Evolutionary conservation across 2,797 vertebrate genomes (phyloP).

Genomic region (Tamandua tetradactyla): DNA sequence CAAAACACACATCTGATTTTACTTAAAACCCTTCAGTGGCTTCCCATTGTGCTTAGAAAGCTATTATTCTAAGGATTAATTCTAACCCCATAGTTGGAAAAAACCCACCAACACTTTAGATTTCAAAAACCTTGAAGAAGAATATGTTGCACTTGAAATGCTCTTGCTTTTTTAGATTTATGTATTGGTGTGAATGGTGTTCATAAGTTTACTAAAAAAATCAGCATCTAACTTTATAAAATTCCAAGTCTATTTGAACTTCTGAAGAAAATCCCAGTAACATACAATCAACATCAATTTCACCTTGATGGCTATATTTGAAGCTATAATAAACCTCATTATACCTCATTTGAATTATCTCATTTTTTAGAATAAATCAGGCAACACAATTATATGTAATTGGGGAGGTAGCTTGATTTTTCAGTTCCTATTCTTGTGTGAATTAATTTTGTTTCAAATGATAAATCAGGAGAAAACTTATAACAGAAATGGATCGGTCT

Average conservation of each 20-base stretch:
- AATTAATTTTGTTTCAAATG: neutral
- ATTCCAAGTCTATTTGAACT: neutral
- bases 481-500: neutral
- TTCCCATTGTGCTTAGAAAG: neutral
- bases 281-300: neutral
- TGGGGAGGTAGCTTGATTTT: neutral
- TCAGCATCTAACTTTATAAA: neutral
- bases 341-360: neutral
- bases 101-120: neutral
- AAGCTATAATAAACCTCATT: neutral
- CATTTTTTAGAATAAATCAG: neutral
- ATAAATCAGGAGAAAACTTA: neutral
- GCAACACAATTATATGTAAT: neutral
- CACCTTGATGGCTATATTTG: neutral
- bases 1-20: neutral
- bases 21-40: neutral
- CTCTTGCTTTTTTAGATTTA: neutral
- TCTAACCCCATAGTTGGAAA: neutral
- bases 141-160: neutral
- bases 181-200: neutral
- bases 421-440: neutral
- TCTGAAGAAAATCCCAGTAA: slow-evolving; percentile 24
- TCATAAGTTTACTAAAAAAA: neutral
- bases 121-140: neutral
- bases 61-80: neutral